phyloP scores from a whole-genome alignment of 2,113 vertebrate species.

The Sinocyclocheilus anophthalmus region DNA sequence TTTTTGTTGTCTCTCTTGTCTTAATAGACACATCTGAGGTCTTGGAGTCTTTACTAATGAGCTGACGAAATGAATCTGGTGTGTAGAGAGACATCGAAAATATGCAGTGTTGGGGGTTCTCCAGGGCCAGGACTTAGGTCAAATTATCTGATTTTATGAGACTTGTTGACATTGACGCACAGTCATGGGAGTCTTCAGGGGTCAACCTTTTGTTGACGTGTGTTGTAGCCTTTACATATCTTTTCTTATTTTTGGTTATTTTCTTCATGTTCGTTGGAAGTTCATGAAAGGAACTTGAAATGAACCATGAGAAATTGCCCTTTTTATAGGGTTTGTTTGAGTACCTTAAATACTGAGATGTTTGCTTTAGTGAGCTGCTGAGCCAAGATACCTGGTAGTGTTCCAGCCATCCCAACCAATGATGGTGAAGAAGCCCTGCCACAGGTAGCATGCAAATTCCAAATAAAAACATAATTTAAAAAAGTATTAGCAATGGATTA shows the following conservation, averaged over 20 bases:
- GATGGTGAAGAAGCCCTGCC: slow-evolving; percentile 87
- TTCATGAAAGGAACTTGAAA: neutral
- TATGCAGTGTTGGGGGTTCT: neutral
- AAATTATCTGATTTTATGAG: neutral
- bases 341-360: neutral
- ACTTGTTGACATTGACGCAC: neutral
- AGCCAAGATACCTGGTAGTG: slow-evolving; percentile 88
- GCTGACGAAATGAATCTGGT: too few species aligned
- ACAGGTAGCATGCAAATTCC: slow-evolving; percentile 76
- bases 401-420: slow-evolving; percentile 83
- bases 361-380: slow-evolving; percentile 74
- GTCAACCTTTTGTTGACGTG: neutral
- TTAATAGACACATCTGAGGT: too few species aligned
- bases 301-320: neutral
- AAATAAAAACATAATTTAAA: too few species aligned
- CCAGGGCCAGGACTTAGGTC: neutral
- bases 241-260: neutral
- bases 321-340: neutral
- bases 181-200: neutral
- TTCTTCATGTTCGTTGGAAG: neutral
- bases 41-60: too few species aligned
- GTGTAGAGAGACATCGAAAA: neutral
- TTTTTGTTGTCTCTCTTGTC: too few species aligned
- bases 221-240: neutral
- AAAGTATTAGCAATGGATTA: neutral